A percentile compares a stretch with the other conserved stretches of the same genome.
phyloP scores from a whole-genome alignment of 2,113 vertebrate species.

The Lamprologus callipterus region DNA sequence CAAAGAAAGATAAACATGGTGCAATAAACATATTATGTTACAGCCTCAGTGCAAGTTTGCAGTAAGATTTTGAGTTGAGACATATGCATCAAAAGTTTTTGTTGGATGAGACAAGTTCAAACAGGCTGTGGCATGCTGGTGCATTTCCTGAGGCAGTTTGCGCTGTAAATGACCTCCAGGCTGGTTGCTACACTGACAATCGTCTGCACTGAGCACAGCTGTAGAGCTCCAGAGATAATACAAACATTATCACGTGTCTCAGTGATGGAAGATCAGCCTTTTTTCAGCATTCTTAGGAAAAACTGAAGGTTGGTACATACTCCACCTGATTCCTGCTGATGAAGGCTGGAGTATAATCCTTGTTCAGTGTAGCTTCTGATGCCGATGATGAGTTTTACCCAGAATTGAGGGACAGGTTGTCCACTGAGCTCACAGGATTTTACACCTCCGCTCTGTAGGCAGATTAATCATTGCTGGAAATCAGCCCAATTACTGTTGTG shows the following conservation, averaged over 20 bases:
- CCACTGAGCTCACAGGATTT: not conserved
- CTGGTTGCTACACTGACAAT: not conserved
- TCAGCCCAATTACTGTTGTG: not conserved
- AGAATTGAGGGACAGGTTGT: not conserved
- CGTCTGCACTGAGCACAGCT: not conserved
- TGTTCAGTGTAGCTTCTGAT: not conserved
- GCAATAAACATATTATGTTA: not conserved
- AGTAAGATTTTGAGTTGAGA: not conserved
- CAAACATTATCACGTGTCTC: not conserved
- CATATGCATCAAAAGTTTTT: not conserved
- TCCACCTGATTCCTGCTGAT: not conserved
- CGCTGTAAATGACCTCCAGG: not conserved
- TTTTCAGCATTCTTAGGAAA: not conserved
- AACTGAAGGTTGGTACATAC: not conserved
- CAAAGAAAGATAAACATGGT: not conserved
- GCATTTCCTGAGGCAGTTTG: not conserved
- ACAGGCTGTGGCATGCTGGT: not conserved
- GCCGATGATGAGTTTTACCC: not conserved
- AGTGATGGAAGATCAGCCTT: not conserved
- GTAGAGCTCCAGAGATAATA: not conserved
- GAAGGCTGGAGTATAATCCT: not conserved
- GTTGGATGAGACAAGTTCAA: accelerated
- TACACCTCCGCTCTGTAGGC: not conserved
- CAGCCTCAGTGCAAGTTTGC: not conserved
- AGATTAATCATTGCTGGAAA: not conserved